phyloP scores from a whole-genome alignment of 2,113 vertebrate genomes.

The Pedionomus torquatus region DNA sequence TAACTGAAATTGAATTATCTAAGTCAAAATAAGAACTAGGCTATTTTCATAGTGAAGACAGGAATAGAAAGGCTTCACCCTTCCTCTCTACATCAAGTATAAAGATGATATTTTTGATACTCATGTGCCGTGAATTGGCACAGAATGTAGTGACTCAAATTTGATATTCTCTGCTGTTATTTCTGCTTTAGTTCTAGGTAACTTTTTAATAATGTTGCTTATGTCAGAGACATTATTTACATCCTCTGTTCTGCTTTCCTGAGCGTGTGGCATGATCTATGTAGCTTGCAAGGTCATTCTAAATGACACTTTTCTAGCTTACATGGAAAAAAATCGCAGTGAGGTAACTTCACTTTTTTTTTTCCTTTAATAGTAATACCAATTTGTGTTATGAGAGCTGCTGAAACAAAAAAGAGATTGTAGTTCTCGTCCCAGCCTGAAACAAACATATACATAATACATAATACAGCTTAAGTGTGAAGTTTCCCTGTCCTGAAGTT shows the following conservation, averaged over 20 bases:
- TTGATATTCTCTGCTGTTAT: not conserved
- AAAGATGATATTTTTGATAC: not conserved
- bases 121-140: not conserved
- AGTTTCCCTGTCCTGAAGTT: not conserved
- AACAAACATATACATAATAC: not conserved
- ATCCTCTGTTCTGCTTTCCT: not conserved
- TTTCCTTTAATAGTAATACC: not conserved
- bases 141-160: not conserved
- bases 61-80: not conserved
- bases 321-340: not conserved
- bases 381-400: not conserved
- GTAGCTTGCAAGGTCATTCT: not conserved
- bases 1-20: not conserved
- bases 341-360: not conserved
- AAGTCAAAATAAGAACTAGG: not conserved
- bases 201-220: not conserved
- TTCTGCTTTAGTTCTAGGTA: not conserved
- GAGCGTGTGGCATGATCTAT: not conserved
- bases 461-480: not conserved
- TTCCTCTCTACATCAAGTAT: not conserved
- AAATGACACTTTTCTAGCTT: not conserved
- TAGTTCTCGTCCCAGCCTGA: not conserved
- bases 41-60: not conserved
- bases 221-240: not conserved
- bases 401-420: not conserved